Evolutionary conservation across 1,140 invertebrate species (phyloP), one percentile per base, ranked within the genome.

Genomic region (Pectinophora gossypiella): DNA sequence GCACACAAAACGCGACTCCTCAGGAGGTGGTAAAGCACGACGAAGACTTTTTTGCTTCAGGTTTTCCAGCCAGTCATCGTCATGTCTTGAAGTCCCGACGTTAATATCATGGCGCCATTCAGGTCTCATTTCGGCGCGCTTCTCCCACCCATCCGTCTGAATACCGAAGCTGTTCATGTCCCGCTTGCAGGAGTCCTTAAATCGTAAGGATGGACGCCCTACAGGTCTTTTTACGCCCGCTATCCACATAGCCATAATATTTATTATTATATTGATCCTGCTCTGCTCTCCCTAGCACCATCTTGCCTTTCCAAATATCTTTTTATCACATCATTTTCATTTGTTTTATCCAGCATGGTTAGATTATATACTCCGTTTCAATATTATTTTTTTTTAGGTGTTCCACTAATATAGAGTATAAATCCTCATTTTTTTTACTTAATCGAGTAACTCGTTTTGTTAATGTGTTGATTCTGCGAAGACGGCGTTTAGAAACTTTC

Each of bases 201-300:
- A n/a, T n/a, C n/a, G n/a, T n/a, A n/a, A n/a, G n/a, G n/a, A n/a
- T n/a, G n/a, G n/a, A n/a, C n/a, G n/a, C n/a, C n/a, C n/a, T n/a
- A n/a, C n/a, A n/a, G n/a, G n/a, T n/a, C n/a, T n/a, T n/a, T n/a
- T n/a, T n/a, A n/a, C n/a, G n/a, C n/a, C n/a, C n/a, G n/a, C n/a
- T n/a, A n/a, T n/a, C n/a, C 6, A 62, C 58, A 51, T 56, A 61
- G 7, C 48, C 54, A 27, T 36, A 45, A 52, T 43, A 57, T n/a
- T n/a, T n/a, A n/a, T n/a, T n/a, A 18, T 60, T 48, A 38, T 56
- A 48, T 6, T 59, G 55, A 36, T 64, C 53, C 59, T 64, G 64
- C 43, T 71, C 42, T 19, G 45, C 52, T 52, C 16, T 56, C 19
- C 15, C 21, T 45, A 4, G 48, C 32, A 40, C 36, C 36, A 20